Evolutionary conservation across 2,113 vertebrate species (phyloP).

Genomic region (Hystrix cristata): DNA sequence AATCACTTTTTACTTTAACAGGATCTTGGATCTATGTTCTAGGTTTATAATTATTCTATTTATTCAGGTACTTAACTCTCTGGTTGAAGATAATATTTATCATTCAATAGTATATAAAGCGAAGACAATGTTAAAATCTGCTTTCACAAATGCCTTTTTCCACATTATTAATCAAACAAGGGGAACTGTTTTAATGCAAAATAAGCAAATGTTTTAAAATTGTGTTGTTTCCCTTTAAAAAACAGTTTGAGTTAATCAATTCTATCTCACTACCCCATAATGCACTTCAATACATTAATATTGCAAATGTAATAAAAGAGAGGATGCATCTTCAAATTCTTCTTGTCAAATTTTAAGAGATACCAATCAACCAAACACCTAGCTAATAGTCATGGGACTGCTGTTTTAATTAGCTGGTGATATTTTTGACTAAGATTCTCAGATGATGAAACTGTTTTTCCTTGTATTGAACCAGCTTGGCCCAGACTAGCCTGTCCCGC

Average conservation of each 20-base stretch:
- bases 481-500: conserved; percentile 92
- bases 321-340: conserved; percentile 53
- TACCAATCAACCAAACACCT: conserved; percentile 78
- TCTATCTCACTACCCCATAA: conserved; percentile 55
- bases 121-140: conserved; percentile 29
- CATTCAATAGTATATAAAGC: neutral
- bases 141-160: conserved; percentile 53
- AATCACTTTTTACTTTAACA: conserved; percentile 12
- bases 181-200: conserved; percentile 61
- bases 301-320: conserved; percentile 54
- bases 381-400: conserved; percentile 78
- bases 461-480: conserved; percentile 88
- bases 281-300: conserved; percentile 54
- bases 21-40: neutral
- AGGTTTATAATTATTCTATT: conserved; percentile 33
- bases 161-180: conserved; percentile 59
- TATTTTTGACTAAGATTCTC: conserved; percentile 79
- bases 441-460: conserved; percentile 87
- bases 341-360: conserved; percentile 77
- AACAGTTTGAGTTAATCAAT: conserved; percentile 38
- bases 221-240: conserved; percentile 61
- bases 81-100: conserved; percentile 30
- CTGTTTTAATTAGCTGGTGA: conserved; percentile 88
- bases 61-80: neutral
- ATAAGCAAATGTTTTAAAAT: conserved; percentile 67